Conservation (phyloP, 23 tunicate species). For the Corella eumyota region DNA sequence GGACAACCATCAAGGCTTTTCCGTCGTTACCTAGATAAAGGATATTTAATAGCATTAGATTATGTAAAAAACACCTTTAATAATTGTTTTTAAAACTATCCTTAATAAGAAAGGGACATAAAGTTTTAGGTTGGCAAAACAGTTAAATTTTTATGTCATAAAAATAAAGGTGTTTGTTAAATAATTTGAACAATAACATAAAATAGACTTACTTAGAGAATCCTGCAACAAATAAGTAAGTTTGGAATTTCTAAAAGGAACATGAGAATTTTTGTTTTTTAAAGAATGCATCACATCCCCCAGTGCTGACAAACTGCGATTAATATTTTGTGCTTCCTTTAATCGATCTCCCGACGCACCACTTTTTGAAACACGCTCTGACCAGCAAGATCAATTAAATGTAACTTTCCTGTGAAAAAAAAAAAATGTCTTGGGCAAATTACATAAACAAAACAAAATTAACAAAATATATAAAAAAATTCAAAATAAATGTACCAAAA, state of each 20-base stretch:
- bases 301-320: constrained; percentile 79
- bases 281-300: constrained; percentile 98
- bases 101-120: too few relatives aligned
- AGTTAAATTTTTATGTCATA: too few relatives aligned
- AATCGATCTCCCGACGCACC: constrained; percentile 97
- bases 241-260: constrained; percentile 97
- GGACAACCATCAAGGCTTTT: constrained; percentile 94
- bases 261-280: constrained; percentile 85
- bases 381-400: constrained; percentile 98
- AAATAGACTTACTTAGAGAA: constrained; percentile 80
- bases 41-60: too few relatives aligned
- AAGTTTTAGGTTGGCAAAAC: too few relatives aligned
- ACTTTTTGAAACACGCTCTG: constrained; percentile 93
- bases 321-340: constrained; percentile 97
- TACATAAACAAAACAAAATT: too few relatives aligned
- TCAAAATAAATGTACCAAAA: too few relatives aligned
- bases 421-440: too few relatives aligned
- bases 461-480: too few relatives aligned
- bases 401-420: constrained; percentile 47
- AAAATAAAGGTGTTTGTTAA: too few relatives aligned
- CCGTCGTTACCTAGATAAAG: constrained; percentile 67
- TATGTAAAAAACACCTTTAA: too few relatives aligned
- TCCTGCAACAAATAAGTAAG: constrained; percentile 91
- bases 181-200: too few relatives aligned
- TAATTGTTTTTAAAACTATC: too few relatives aligned